These are phyloP conservation scores for Temnopleurus reevesii DNA, from an alignment of 53 echinoderm and acorn worm species.

Conservation along the genomic window DNA sequence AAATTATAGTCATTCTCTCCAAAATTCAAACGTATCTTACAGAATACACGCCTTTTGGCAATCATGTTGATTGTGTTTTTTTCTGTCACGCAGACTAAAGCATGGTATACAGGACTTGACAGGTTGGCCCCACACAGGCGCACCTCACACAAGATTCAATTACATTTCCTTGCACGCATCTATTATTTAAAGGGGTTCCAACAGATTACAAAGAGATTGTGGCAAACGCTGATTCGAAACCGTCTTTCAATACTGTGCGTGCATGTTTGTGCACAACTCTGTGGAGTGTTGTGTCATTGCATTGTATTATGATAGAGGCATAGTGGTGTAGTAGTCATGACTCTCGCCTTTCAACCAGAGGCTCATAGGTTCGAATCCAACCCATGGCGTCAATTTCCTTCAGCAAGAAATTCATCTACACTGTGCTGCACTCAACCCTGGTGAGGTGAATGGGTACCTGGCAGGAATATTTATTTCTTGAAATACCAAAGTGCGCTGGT, in stretches of 20 bases:
- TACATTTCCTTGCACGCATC: slow-evolving; percentile 38
- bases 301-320: neutral
- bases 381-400: too few relatives aligned
- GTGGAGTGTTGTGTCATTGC: neutral
- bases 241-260: too few relatives aligned
- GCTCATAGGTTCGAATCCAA: too few relatives aligned
- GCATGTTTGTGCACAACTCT: neutral
- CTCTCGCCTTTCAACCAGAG: too few relatives aligned
- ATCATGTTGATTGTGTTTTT: too few relatives aligned
- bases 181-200: slow-evolving; percentile 34
- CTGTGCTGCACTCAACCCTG: too few relatives aligned
- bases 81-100: neutral
- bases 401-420: too few relatives aligned
- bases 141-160: slow-evolving; percentile 30
- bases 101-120: neutral
- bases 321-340: neutral
- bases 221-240: too few relatives aligned
- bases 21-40: neutral
- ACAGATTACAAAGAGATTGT: neutral
- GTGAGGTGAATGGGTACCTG: too few relatives aligned
- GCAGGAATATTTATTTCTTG: too few relatives aligned
- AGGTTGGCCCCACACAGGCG: slow-evolving; percentile 14
- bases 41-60: too few relatives aligned
- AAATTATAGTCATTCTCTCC: neutral
- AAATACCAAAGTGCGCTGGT: too few relatives aligned